These are phyloP conservation scores for Andrena fulva DNA, from an alignment of 2,888 invertebrate genomes.

Conservation along the genomic window DNA sequence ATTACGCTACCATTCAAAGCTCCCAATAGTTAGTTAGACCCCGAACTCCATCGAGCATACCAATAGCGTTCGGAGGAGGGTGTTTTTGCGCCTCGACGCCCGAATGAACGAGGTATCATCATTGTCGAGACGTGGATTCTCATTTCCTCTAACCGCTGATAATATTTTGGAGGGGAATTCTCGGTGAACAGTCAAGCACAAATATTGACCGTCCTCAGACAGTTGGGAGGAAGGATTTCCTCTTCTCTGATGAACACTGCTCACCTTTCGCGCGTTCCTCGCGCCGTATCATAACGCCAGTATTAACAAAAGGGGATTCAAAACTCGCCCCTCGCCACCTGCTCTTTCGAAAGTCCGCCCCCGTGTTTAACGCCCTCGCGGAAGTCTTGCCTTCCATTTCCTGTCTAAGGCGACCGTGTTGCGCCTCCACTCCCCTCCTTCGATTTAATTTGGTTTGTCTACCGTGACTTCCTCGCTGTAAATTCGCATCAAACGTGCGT, in stretches of 20 bases:
- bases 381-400: slow-evolving; percentile 64
- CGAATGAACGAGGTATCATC: slow-evolving; percentile 40
- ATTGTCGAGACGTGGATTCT: slow-evolving; percentile 39
- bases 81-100: slow-evolving; percentile 46
- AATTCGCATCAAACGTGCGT: not conserved
- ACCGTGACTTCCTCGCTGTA: not conserved
- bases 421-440: slow-evolving; percentile 21
- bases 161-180: slow-evolving; percentile 47
- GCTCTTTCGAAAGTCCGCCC: slow-evolving; percentile 4
- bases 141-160: slow-evolving; percentile 45
- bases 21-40: slow-evolving; percentile 53
- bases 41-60: slow-evolving; percentile 25
- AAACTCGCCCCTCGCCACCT: slow-evolving; percentile 28
- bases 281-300: slow-evolving; percentile 30
- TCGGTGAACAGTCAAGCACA: slow-evolving; percentile 15
- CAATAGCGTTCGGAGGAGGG: slow-evolving; percentile 36
- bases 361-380: slow-evolving; percentile 44
- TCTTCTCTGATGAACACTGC: slow-evolving; percentile 20
- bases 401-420: slow-evolving; percentile 5
- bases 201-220: slow-evolving; percentile 55
- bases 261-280: slow-evolving; percentile 14
- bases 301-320: slow-evolving; percentile 55
- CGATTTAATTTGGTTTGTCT: slow-evolving; percentile 51
- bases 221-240: slow-evolving; percentile 39
- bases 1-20: slow-evolving; percentile 43